Evolutionary conservation across 2,888 invertebrate genomes (phyloP), one percentile per base, ranked within the genome.

Genomic region (Aspidapion aeneum): DNA sequence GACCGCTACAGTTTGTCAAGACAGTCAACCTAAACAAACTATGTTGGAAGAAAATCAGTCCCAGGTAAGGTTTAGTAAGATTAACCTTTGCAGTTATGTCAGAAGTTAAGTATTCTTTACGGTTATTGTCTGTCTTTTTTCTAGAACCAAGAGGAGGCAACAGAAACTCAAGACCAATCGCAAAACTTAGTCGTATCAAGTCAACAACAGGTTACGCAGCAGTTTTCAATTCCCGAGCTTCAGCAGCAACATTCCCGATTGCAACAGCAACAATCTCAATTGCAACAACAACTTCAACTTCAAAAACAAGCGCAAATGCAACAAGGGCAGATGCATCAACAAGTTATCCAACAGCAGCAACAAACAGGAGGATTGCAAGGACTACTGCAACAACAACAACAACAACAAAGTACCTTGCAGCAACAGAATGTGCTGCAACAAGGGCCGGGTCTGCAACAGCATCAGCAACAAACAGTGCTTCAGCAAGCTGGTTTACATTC

Each of bases 391-490:
- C 5, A 5, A n/a, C 52, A 52, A 52, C 52, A 52, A 52, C 17
- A 52, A 52, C 52, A 3, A 52, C 17, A n/a, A 52, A n/a, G 19
- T 9, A n/a, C 16, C 12, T 35, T 18, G 12, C 35, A 35, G 12
- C 35, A 35, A 12, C 35, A 35, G 12, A 12, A 12, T 3, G 35
- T 35, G 3, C 54, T 52, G 18, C 54, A 52, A 52, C 54, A 52
- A 18, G 5, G n/a, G n/a, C 54, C 3, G 16, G 7, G 3, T 7
- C 5, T 20, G 21, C n/a, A 7, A 19, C 56, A 17, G 19, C 56
- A 20, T 7, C 61, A 61, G 20, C 12, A 57, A 35, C 66, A 64
- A 50, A 54, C 49, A 16, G 52, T 59, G 18, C 21, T 50, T 12
- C 63, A 63, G 48, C 62, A 62, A 60, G 16, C 18, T 7, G 12